A percentile compares a stretch with the other conserved stretches of the same genome.
phyloP scores from a whole-genome alignment of 2,113 vertebrate genomes.

The Siphamia tubifer region DNA sequence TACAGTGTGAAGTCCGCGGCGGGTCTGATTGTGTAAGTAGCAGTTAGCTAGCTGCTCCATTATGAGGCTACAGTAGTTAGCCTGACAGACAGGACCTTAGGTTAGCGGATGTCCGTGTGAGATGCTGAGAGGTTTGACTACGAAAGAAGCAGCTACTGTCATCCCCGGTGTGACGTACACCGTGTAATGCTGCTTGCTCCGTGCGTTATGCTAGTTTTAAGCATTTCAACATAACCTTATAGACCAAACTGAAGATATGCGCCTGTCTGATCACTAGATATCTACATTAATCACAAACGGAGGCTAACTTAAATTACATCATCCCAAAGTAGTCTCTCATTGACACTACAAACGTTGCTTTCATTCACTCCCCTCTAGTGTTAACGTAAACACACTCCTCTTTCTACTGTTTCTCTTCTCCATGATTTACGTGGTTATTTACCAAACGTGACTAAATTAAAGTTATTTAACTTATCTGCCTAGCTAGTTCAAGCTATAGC shows the following conservation, averaged over 20 bases:
- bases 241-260: neutral
- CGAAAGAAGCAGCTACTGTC: neutral
- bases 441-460: neutral
- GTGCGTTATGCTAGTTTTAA: neutral
- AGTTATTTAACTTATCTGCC: conserved; percentile 20
- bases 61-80: conserved; percentile 20
- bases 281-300: neutral
- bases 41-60: neutral
- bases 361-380: neutral
- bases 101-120: conserved; percentile 1
- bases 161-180: neutral
- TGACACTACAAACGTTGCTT: neutral
- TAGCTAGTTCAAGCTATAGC: neutral
- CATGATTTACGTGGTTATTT: neutral
- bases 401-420: neutral
- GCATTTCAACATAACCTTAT: neutral
- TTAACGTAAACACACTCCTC: neutral
- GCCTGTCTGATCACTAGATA: neutral
- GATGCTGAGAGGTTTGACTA: conserved; percentile 21
- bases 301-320: neutral
- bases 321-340: neutral
- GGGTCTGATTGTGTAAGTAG: neutral
- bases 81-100: neutral
- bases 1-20: too few relatives aligned
- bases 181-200: neutral